Conservation (phyloP, 1,140 invertebrate genomes). For the Portunus trituberculatus region DNA sequence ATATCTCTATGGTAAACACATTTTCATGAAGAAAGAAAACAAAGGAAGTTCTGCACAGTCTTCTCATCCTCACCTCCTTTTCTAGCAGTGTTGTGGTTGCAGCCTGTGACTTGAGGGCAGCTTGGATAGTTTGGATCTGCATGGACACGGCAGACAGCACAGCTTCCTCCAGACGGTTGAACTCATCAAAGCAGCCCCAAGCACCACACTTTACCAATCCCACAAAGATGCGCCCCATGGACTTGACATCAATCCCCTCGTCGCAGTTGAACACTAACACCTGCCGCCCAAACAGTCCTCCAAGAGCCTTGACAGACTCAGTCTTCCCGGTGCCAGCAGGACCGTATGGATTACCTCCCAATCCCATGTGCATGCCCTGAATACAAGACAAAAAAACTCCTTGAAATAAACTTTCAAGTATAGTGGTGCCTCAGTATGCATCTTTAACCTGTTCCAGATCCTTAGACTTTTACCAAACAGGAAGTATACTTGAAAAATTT, state of each 20-base stretch:
- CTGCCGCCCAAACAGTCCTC: conserved; percentile 92
- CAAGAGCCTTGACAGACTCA: conserved; percentile 97
- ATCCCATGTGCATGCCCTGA: conserved; percentile 94
- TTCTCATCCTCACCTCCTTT: conserved; percentile 84
- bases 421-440: too few relatives aligned
- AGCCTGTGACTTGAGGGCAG: conserved; percentile 87
- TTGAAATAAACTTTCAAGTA: conserved; percentile 64
- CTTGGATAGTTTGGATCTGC: conserved; percentile 93
- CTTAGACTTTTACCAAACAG: too few relatives aligned
- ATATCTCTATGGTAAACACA: too few relatives aligned
- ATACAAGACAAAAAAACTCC: conserved; percentile 46
- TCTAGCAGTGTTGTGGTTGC: conserved; percentile 86
- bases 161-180: conserved; percentile 95
- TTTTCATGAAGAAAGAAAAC: too few relatives aligned
- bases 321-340: conserved; percentile 99
- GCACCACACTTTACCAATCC: conserved; percentile 97
- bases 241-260: conserved; percentile 95
- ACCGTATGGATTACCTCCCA: conserved; percentile 99
- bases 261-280: conserved; percentile 99
- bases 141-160: conserved; percentile 96
- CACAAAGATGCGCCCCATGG: conserved; percentile 95
- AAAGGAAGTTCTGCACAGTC: background rate
- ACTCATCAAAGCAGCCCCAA: conserved; percentile 99
- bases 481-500: too few relatives aligned
- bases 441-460: too few relatives aligned